Percentiles rank a stretch among this genome's conserved stretches.
phyloP scores from a whole-genome alignment of 1,140 invertebrate species.

The Aphis craccivora region DNA sequence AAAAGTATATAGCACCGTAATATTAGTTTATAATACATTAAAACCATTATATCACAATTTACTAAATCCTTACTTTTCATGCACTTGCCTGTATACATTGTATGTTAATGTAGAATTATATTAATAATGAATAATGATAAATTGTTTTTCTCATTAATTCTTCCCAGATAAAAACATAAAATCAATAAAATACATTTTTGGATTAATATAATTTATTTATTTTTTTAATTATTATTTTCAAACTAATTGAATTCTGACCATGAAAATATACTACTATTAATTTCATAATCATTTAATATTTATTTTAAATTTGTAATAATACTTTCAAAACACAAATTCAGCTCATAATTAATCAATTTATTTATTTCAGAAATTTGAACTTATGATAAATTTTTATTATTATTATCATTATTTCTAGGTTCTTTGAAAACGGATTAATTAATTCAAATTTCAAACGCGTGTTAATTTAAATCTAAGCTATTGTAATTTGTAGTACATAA shows the following conservation, averaged over 20 bases:
- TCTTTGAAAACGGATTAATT: neutral
- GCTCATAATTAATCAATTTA: neutral
- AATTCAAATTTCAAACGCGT: neutral
- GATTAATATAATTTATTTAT: neutral
- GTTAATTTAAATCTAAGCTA: neutral
- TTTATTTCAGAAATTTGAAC: neutral
- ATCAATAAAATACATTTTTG: neutral
- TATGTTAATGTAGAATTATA: neutral
- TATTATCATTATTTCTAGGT: neutral
- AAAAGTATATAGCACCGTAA: neutral
- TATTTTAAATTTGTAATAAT: neutral
- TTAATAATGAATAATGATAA: neutral
- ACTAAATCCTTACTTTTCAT: neutral
- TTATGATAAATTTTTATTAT: neutral
- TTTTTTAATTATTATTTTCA: neutral
- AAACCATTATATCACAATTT: neutral
- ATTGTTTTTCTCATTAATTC: too few species aligned
- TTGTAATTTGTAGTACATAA: neutral
- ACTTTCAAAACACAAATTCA: neutral
- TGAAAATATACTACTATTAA: neutral
- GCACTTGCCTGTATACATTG: neutral
- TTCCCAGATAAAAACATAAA: too few species aligned
- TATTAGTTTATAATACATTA: neutral
- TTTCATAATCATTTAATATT: neutral
- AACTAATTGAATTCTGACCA: neutral